Evolutionary conservation across 2,888 invertebrate genomes (phyloP), one percentile per base, ranked within the genome.

Genomic region (Drosophila tanythrix): DNA sequence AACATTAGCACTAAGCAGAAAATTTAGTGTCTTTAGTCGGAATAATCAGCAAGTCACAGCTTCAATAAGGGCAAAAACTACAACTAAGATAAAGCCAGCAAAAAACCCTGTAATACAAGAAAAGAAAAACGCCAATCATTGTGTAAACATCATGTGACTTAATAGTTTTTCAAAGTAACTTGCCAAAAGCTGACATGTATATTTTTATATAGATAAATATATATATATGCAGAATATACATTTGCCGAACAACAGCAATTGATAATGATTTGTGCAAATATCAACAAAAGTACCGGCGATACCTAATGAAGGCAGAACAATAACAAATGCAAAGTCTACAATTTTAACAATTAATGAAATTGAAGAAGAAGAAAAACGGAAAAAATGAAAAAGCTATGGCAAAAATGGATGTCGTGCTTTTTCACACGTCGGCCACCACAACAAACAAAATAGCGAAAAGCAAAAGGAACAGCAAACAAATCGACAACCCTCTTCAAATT

Each of bases 381-480:
- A 35, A 3, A 10, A 59, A 33, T 29, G 0, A 35, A 53, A 53
- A 25, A 18, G 8, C 33, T n/a, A n/a, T 38, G 33, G 7, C 33
- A 53, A 65, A 50, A 67, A 36, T 36, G 46, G 80, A 15, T 43
- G 46, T 72, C 88, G 88, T 88, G 85, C 76, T 46, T 58, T 52
- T 43, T 50, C 59, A 80, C 85, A 85, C 85, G 85, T 85, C 86
- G 57, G 50, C 88, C 88, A 81, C 88, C 86, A 81, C 53, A 46
- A 76, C 61, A 82, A 61, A 70, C 68, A 51, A 51, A 31, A 51
- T n/a, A 1, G 31, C 46, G 13, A 15, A 52, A 74, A 64, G 36
- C 57, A 68, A 70, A 63, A 50, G 52, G 57, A 53, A 50, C 27
- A 7, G 33, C 7, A 64, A 50, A 56, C 35, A 67, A 59, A 61